A percentile compares a stretch with the other conserved stretches of the same genome.
phyloP scores from a whole-genome alignment of 2,888 invertebrate species.

The Acrobasis consociella region DNA sequence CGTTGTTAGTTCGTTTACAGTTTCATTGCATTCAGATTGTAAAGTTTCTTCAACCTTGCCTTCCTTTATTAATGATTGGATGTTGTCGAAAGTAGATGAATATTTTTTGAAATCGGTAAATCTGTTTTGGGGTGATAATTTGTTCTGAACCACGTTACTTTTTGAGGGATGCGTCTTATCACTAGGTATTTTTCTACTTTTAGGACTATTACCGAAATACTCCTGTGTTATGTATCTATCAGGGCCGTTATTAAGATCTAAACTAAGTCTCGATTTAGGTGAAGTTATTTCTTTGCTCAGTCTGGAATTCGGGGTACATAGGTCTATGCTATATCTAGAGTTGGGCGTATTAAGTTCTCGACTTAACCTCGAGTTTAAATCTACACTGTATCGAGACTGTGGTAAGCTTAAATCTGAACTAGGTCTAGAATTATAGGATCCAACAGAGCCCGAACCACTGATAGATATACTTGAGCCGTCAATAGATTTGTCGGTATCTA shows the following conservation, averaged over 20 bases:
- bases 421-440: conserved; percentile 84
- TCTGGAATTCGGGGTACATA: conserved; percentile 84
- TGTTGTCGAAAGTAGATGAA: conserved; percentile 90
- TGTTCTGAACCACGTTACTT: conserved; percentile 63
- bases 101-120: conserved; percentile 86
- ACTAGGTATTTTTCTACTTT: conserved; percentile 66
- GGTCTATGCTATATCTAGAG: conserved; percentile 86
- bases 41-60: conserved; percentile 84
- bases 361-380: conserved; percentile 80
- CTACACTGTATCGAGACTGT: conserved; percentile 82
- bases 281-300: conserved; percentile 82
- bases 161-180: conserved; percentile 61
- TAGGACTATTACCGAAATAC: conserved; percentile 76
- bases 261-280: conserved; percentile 83
- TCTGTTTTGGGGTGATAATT: conserved; percentile 80
- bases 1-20: conserved; percentile 84
- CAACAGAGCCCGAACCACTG: conserved; percentile 78
- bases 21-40: conserved; percentile 78
- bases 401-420: conserved; percentile 85
- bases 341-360: conserved; percentile 84
- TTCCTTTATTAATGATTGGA: conserved; percentile 88
- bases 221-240: conserved; percentile 74
- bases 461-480: conserved; percentile 78
- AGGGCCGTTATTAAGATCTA: conserved; percentile 83
- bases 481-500: conserved; percentile 74